These are phyloP conservation scores for Rhinoderma darwinii DNA, from an alignment of 2,113 vertebrate genomes.

Conservation along the genomic window DNA sequence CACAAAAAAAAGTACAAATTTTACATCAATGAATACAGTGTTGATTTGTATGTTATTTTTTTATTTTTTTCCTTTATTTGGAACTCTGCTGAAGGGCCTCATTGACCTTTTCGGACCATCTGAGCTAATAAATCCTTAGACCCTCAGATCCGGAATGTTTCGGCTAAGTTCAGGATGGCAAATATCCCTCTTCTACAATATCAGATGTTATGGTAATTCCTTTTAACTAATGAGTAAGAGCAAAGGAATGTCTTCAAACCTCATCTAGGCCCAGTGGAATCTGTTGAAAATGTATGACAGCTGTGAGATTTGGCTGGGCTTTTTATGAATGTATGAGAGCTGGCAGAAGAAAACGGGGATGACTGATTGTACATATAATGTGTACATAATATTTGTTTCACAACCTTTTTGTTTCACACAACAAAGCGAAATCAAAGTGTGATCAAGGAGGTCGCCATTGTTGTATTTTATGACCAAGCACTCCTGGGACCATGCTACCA, in stretches of 20 bases:
- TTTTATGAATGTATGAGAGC: constrained; percentile 83
- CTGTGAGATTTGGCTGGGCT: constrained; percentile 87
- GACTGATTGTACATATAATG: constrained; percentile 71
- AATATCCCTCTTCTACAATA: constrained; percentile 94
- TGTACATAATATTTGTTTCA: constrained; percentile 60
- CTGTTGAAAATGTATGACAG: constrained; percentile 99
- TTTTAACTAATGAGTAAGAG: constrained; percentile 94
- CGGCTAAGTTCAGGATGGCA: constrained; percentile 92
- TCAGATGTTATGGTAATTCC: constrained; percentile 98
- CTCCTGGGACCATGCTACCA: background rate
- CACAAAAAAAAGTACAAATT: constrained; percentile 67
- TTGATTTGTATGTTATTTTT: constrained; percentile 69
- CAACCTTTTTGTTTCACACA: constrained; percentile 64
- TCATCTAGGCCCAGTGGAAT: constrained; percentile 91
- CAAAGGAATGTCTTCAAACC: constrained; percentile 91
- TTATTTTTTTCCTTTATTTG: constrained; percentile 54
- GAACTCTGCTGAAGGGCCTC: constrained; percentile 63
- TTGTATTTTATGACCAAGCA: constrained; percentile 44
- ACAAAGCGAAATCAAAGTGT: constrained; percentile 60
- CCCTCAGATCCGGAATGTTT: constrained; percentile 88
- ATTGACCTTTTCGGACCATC: constrained; percentile 79
- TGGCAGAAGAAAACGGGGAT: constrained; percentile 76
- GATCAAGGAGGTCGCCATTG: constrained; percentile 58
- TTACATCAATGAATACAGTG: constrained; percentile 81
- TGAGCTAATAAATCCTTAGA: constrained; percentile 89